Percentiles rank a stretch among this genome's conserved stretches.
Conservation (phyloP, 2,797 vertebrate species). For the Salmo trutta region DNA sequence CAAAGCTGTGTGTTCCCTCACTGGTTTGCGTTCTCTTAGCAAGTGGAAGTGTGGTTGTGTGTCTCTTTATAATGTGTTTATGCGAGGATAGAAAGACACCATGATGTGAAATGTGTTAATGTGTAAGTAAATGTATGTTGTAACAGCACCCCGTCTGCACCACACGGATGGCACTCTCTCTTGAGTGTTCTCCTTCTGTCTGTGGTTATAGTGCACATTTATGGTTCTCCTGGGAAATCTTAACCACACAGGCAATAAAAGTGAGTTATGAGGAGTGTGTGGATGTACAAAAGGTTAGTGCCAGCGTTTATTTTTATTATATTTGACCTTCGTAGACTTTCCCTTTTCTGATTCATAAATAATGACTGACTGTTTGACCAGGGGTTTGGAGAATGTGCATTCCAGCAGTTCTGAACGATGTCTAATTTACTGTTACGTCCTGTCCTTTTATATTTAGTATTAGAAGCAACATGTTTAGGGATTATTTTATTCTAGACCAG, state of each 20-base stretch:
- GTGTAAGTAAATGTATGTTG: too few relatives aligned
- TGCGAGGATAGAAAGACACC: background rate
- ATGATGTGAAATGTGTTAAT: too few relatives aligned
- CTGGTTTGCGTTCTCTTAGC: background rate
- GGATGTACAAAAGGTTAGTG: constrained; percentile 6
- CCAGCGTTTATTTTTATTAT: constrained; percentile 3
- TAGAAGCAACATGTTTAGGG: background rate
- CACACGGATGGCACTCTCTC: background rate
- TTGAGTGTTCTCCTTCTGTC: background rate
- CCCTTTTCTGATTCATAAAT: background rate
- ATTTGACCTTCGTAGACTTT: constrained; percentile 1
- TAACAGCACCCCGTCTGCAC: background rate
- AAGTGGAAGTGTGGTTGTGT: background rate
- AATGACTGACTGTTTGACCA: background rate
- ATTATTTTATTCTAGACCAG: background rate
- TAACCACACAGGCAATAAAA: constrained; percentile 42
- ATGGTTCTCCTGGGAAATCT: constrained; percentile 45
- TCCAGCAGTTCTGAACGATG: background rate
- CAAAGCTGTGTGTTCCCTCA: background rate
- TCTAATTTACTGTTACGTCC: background rate
- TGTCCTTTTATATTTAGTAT: background rate
- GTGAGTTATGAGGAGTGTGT: constrained; percentile 25
- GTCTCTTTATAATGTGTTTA: background rate
- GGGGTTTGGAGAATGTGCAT: background rate
- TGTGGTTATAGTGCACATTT: constrained; percentile 29